Percentiles rank a stretch among this genome's conserved stretches.
These are phyloP conservation scores for Calliphora vomitoria DNA, from an alignment of 2,888 invertebrate species.

Conservation along the genomic window DNA sequence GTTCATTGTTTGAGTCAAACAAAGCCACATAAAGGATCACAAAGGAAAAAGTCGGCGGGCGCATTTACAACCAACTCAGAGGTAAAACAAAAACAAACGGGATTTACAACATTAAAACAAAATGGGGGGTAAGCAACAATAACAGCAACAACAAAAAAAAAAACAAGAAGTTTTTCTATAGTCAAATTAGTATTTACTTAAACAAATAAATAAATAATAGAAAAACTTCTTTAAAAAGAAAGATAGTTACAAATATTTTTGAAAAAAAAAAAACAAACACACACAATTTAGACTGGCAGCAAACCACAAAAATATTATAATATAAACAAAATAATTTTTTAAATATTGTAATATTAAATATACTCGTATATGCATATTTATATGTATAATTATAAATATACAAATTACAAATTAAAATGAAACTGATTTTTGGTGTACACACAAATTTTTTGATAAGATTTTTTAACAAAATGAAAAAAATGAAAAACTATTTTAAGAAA, in stretches of 20 bases:
- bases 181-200: conserved; percentile 62
- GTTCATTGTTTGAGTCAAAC: conserved; percentile 73
- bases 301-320: conserved; percentile 53
- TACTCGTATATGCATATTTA: not conserved
- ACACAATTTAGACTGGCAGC: conserved; percentile 74
- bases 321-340: conserved; percentile 60
- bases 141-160: conserved; percentile 17
- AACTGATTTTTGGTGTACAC: conserved; percentile 62
- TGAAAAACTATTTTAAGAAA: conserved; percentile 57
- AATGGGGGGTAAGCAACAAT: conserved; percentile 45
- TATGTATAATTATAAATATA: conserved; percentile 14
- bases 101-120: conserved; percentile 16
- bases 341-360: conserved; percentile 13
- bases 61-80: conserved; percentile 65
- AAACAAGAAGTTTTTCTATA: conserved; percentile 53
- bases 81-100: conserved; percentile 49
- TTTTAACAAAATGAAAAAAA: conserved; percentile 41
- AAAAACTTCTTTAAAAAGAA: conserved; percentile 35
- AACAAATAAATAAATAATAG: conserved; percentile 27
- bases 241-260: not conserved
- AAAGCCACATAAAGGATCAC: conserved; percentile 59
- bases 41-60: conserved; percentile 44
- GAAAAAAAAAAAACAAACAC: conserved; percentile 1
- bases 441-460: conserved; percentile 55
- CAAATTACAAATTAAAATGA: conserved; percentile 35